Conservation (phyloP, 2,797 vertebrate genomes). For the Danio tinwini region DNA sequence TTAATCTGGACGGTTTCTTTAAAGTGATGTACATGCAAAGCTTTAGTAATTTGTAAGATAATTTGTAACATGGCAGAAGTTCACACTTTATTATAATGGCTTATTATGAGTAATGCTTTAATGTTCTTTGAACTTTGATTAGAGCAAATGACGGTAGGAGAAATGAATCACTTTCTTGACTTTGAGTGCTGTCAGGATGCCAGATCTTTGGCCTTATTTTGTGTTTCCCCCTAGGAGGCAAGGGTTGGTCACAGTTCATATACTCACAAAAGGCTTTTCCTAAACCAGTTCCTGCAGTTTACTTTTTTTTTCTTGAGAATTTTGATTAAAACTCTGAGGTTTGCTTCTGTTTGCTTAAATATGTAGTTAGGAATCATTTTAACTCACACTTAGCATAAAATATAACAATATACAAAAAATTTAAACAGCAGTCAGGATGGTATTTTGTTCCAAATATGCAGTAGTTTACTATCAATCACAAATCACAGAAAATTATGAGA, state of each 20-base stretch:
- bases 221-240: slow-evolving; percentile 6
- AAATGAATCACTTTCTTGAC: slow-evolving; percentile 11
- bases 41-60: slow-evolving; percentile 26
- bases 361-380: not conserved
- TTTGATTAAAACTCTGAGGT: not conserved
- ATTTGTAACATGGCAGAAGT: slow-evolving; percentile 29
- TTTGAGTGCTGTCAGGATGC: slow-evolving; percentile 6
- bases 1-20: slow-evolving; percentile 31
- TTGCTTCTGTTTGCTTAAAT: not conserved
- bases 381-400: not conserved
- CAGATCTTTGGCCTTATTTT: slow-evolving; percentile 1
- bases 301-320: not conserved
- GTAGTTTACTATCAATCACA: not conserved
- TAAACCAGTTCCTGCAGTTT: slow-evolving; percentile 7
- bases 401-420: not conserved
- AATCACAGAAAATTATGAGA: not conserved
- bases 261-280: not conserved
- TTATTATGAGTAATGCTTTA: slow-evolving; percentile 13
- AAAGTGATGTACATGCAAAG: slow-evolving; percentile 12
- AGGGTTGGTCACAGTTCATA: slow-evolving; percentile 10
- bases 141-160: slow-evolving; percentile 9
- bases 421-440: not conserved
- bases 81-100: slow-evolving; percentile 18
- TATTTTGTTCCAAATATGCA: not conserved
- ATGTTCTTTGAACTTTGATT: slow-evolving; percentile 41